Conservation (phyloP, 2,113 vertebrate species). For the Trematomus loennbergii region DNA sequence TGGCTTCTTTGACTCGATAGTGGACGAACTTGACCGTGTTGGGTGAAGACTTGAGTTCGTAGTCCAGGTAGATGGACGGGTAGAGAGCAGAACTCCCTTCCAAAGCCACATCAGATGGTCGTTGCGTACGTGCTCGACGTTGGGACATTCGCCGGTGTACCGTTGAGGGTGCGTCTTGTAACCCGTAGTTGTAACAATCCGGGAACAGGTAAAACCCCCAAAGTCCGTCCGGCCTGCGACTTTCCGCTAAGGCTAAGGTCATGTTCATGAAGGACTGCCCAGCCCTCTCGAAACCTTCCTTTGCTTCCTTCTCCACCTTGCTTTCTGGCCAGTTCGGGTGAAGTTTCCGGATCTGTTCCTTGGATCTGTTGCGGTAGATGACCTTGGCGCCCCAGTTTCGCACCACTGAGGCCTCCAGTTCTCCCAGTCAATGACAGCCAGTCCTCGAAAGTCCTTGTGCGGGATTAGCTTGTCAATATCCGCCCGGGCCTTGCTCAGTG, state of each 20-base stretch:
- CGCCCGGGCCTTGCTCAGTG: conserved; percentile 87
- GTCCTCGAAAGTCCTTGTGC: conserved; percentile 87
- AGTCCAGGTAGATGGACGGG: conserved; percentile 91
- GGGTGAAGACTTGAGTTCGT: conserved; percentile 87
- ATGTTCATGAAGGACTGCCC: conserved; percentile 89
- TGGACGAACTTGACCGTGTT: conserved; percentile 93
- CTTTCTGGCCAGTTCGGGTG: conserved; percentile 90
- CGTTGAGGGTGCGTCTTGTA: conserved; percentile 87
- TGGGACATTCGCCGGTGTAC: conserved; percentile 90
- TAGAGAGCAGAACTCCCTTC: conserved; percentile 91
- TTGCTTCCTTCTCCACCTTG: conserved; percentile 86
- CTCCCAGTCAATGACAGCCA: conserved; percentile 94
- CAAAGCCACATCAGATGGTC: conserved; percentile 92
- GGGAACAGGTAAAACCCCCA: conserved; percentile 96
- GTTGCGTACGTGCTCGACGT: conserved; percentile 87
- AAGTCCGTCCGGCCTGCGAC: conserved; percentile 84
- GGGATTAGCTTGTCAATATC: conserved; percentile 89
- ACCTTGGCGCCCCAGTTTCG: conserved; percentile 91
- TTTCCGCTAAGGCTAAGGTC: conserved; percentile 87
- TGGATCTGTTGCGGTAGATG: conserved; percentile 90
- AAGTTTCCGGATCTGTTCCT: conserved; percentile 84
- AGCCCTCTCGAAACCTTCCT: conserved; percentile 89
- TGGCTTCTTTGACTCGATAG: conserved; percentile 91
- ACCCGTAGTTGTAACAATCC: conserved; percentile 94
- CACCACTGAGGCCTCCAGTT: conserved; percentile 93